Base-by-base conservation (phyloP, 2,113 vertebrate species). In the Muntiacus muntjak region DNA sequence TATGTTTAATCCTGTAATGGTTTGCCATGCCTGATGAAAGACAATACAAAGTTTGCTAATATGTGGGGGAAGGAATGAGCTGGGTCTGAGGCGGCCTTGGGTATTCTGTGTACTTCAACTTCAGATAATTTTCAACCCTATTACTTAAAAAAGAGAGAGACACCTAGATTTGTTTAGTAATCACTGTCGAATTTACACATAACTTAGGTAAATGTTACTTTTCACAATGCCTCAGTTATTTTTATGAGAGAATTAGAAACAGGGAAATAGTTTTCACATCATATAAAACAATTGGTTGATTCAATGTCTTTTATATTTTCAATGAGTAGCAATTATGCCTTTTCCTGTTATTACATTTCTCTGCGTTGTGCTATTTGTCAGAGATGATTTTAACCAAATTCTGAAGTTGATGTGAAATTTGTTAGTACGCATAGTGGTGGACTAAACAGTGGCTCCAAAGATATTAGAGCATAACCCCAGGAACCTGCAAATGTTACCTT, bases 231-330 rank as follows among this genome's bases (percentile, higher is more conserved):
- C 19, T 90, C 26, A 40, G 90, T 83, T 12, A 36, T 94, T 87
- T 90, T 94, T 76, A 89, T 43, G 83, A 90, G 83, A 81, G 14
- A 96, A 94, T 96, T 78, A 79, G 54, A 83, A 57, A 76, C 3
- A 83, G 36, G 43, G 13, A 81, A 86, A 81, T 81, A 33, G 74
- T 76, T 74, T 84, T 45, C n/a, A 76, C 28, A 62, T 84, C 45
- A 57, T 26, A 40, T 16, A 21, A 82, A 95, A 82, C 5, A 67
- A 47, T 62, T 2, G 4, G 19, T 93, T 78, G 47, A 67, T 30
- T 47, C 23, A 79, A 87, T 62, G 21, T 25, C 43, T 85, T 87
- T 84, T 78, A 36, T 55, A 40, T 91, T 86, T 91, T 85, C 50
- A 93, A 25, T 47, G 74, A 93, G 17, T 78, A 5, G n/a, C 62